Evolutionary conservation across 2,113 vertebrate species (phyloP).

Genomic region (Oceanites oceanicus): DNA sequence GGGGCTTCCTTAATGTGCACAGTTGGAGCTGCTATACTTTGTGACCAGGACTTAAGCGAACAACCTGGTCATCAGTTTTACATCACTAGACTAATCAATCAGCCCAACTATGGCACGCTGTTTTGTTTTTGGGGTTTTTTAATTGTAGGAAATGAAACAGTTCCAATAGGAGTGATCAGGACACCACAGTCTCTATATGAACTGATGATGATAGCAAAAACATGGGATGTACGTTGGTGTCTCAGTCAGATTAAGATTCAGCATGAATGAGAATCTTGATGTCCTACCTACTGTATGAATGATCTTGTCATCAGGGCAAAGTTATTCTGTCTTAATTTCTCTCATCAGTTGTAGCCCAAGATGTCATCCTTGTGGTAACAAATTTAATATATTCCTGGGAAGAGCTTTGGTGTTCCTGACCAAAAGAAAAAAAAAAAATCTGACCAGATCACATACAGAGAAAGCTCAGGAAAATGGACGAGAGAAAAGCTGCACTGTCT

Average conservation of each 20-base stretch:
- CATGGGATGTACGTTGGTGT: not conserved
- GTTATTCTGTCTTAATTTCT: not conserved
- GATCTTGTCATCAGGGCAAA: not conserved
- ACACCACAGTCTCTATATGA: not conserved
- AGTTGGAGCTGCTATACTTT: not conserved
- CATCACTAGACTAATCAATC: not conserved
- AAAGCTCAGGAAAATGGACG: not conserved
- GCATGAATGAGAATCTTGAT: not conserved
- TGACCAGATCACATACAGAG: not conserved
- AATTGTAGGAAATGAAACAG: not conserved
- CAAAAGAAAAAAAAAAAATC: not conserved
- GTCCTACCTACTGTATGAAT: not conserved
- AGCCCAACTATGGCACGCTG: fast-evolving
- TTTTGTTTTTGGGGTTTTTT: not conserved
- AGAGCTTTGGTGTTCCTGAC: not conserved
- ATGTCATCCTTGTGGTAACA: not conserved
- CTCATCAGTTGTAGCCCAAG: not conserved
- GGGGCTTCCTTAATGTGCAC: not conserved
- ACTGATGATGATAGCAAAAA: not conserved
- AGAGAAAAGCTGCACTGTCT: not conserved
- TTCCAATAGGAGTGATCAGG: not conserved
- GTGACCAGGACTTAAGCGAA: not conserved
- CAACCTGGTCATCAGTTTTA: not conserved
- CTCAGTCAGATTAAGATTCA: not conserved
- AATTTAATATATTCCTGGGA: not conserved